Evolutionary conservation across 1,140 invertebrate genomes (phyloP).

Genomic region (Polyergus mexicanus): DNA sequence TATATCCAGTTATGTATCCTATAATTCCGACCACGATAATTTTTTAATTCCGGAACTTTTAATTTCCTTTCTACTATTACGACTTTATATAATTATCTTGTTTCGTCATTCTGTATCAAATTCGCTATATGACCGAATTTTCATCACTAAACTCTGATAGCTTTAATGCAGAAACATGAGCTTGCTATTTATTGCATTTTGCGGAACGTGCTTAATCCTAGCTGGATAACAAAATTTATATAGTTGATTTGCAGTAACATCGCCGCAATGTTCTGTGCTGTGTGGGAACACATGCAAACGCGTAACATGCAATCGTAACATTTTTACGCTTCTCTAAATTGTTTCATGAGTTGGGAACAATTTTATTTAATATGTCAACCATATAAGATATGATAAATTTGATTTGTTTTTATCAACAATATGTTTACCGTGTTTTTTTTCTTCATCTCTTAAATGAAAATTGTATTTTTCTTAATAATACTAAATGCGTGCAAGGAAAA

Average conservation of each 20-base stretch:
- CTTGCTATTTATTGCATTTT: neutral
- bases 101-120: constrained; percentile 38
- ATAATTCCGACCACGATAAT: neutral
- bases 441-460: neutral
- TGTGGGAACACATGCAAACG: neutral
- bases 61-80: constrained; percentile 29
- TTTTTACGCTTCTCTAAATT: neutral
- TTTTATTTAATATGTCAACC: neutral
- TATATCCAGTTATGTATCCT: constrained; percentile 5
- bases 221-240: neutral
- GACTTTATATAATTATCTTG: constrained; percentile 42
- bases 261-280: too few relatives aligned
- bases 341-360: neutral
- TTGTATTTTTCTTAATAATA: neutral
- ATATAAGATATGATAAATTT: neutral
- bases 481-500: constrained; percentile 13
- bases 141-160: constrained; percentile 3
- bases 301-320: too few relatives aligned
- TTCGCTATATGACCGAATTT: neutral
- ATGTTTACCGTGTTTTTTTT: neutral
- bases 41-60: constrained; percentile 32
- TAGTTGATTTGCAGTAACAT: neutral
- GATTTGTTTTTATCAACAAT: neutral
- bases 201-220: constrained; percentile 11
- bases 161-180: neutral